These are phyloP conservation scores for Chrysochloris asiatica DNA, from an alignment of 2,113 vertebrate species.

Conservation along the genomic window DNA sequence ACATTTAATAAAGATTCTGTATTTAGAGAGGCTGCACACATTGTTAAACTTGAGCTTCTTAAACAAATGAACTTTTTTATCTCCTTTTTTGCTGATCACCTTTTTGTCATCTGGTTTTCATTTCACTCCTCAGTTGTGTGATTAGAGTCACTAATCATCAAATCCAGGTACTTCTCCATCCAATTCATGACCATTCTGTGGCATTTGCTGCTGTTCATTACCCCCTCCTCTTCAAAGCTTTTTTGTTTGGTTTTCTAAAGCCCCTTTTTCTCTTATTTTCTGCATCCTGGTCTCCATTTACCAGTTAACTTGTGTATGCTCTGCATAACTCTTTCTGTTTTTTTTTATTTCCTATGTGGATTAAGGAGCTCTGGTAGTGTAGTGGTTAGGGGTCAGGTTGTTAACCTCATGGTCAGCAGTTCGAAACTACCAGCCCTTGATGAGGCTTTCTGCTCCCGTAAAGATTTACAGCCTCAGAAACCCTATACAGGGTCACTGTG, in stretches of 20 bases:
- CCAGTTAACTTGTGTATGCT: background rate
- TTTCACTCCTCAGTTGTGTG: background rate
- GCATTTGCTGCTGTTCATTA: slow-evolving; percentile 20
- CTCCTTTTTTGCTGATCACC: slow-evolving; percentile 8
- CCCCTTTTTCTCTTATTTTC: background rate
- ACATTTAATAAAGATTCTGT: background rate
- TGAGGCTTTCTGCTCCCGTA: background rate
- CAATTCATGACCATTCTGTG: background rate
- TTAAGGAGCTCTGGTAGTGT: too few species aligned
- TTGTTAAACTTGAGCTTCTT: background rate
- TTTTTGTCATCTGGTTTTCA: background rate
- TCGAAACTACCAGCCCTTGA: too few species aligned
- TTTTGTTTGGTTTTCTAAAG: background rate
- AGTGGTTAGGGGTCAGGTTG: too few species aligned
- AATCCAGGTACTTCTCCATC: background rate
- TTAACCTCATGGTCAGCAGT: too few species aligned
- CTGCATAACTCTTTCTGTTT: background rate
- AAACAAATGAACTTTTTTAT: slow-evolving; percentile 4
- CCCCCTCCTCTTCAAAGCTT: background rate
- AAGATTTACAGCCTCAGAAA: too few species aligned
- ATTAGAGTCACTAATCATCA: background rate
- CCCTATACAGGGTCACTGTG: too few species aligned
- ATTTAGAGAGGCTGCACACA: background rate
- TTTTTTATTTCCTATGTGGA: too few species aligned
- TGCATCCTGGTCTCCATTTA: background rate